Percentiles rank a stretch among this genome's conserved stretches.
phyloP scores from a whole-genome alignment of 2,888 invertebrate species.

The Dione juno region DNA sequence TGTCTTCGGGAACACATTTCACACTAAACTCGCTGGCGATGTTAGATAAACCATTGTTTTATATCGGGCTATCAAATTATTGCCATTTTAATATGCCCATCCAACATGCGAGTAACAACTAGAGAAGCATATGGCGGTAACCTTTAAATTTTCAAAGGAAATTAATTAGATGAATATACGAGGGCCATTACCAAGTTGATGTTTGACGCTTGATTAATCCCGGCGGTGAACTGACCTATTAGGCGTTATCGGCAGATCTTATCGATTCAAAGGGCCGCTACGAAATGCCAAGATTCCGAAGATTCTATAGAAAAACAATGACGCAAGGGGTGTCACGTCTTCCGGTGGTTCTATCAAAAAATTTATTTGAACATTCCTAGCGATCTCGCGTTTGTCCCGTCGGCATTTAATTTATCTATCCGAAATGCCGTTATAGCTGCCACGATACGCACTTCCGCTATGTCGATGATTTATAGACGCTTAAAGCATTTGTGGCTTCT shows the following conservation, averaged over 20 bases:
- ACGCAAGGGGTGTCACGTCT: slow-evolving; percentile 77
- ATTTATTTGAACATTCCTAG: slow-evolving; percentile 80
- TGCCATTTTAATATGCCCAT: slow-evolving; percentile 71
- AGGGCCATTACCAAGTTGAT: slow-evolving; percentile 70
- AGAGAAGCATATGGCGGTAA: slow-evolving; percentile 58
- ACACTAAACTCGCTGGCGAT: slow-evolving; percentile 77
- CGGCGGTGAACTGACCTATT: slow-evolving; percentile 80
- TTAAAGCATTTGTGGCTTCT: slow-evolving; percentile 76
- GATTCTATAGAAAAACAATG: slow-evolving; percentile 80
- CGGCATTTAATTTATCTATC: slow-evolving; percentile 82
- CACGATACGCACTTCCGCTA: slow-evolving; percentile 79
- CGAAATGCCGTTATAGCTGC: slow-evolving; percentile 77
- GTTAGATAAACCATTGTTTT: slow-evolving; percentile 80
- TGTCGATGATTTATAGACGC: slow-evolving; percentile 79
- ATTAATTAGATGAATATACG: slow-evolving; percentile 82
- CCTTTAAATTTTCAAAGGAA: slow-evolving; percentile 77
- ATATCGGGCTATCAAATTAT: slow-evolving; percentile 77
- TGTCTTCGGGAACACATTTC: slow-evolving; percentile 82
- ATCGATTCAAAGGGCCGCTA: slow-evolving; percentile 79
- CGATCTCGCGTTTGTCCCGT: slow-evolving; percentile 70
- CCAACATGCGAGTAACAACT: slow-evolving; percentile 19
- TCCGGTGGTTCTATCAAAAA: slow-evolving; percentile 82
- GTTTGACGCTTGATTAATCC: slow-evolving; percentile 82
- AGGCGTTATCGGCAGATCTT: slow-evolving; percentile 75
- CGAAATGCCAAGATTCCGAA: slow-evolving; percentile 71